Evolutionary conservation across 2,113 vertebrate species (phyloP).

Genomic region (Sturnira hondurensis): DNA sequence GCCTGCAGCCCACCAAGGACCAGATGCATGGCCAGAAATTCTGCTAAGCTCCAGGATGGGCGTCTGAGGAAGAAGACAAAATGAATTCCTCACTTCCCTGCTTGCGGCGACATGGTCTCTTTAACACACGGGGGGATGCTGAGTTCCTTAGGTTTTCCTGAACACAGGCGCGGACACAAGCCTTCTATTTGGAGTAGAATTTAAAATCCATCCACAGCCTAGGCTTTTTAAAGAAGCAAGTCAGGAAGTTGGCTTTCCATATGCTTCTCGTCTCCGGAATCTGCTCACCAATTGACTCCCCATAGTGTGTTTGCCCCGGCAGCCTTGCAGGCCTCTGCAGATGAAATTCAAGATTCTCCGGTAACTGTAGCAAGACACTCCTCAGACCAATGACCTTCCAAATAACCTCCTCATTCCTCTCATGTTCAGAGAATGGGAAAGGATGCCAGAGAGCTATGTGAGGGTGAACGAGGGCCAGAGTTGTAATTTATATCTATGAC

Average conservation of each 20-base stretch:
- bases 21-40: neutral
- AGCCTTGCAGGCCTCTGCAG: conserved; percentile 60
- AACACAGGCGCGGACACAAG: conserved; percentile 14
- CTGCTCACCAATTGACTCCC: conserved; percentile 41
- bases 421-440: conserved; percentile 68
- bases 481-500: conserved; percentile 78
- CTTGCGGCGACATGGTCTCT: neutral
- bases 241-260: neutral
- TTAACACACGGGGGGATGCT: neutral
- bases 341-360: conserved; percentile 76
- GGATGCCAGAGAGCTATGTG: conserved; percentile 71
- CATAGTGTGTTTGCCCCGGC: neutral
- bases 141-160: neutral
- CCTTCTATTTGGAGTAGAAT: conserved; percentile 42
- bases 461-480: conserved; percentile 73
- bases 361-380: conserved; percentile 76
- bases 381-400: conserved; percentile 78
- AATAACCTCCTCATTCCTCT: conserved; percentile 79
- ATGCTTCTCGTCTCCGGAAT: neutral
- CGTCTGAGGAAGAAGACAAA: neutral
- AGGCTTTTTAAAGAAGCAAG: conserved; percentile 49
- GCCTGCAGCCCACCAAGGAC: neutral
- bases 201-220: conserved; percentile 46
- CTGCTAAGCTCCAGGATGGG: neutral
- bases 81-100: neutral